A percentile compares a stretch with the other conserved stretches of the same genome.
These are phyloP conservation scores for Cyprinodon diabolis DNA, from an alignment of 2,797 vertebrate genomes.

Conservation along the genomic window DNA sequence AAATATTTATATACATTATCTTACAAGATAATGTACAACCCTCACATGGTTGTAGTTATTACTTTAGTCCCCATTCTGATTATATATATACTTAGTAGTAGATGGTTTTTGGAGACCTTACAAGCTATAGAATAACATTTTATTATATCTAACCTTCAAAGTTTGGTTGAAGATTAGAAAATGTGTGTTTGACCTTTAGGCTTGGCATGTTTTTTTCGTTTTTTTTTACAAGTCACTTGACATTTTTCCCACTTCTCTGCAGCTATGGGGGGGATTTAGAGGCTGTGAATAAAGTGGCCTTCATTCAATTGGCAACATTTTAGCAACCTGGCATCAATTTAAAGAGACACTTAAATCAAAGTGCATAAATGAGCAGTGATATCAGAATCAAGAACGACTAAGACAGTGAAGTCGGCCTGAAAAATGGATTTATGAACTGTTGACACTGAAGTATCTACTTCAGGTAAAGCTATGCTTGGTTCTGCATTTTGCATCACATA, in stretches of 20 bases:
- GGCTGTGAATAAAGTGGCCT: neutral
- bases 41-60: too few species aligned
- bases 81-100: neutral
- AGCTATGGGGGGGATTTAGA: neutral
- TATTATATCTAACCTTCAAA: neutral
- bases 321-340: conserved; percentile 20
- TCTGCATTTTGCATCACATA: neutral
- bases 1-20: too few species aligned
- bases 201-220: neutral
- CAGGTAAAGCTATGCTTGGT: neutral
- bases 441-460: neutral
- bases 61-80: neutral
- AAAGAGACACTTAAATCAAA: conserved; percentile 13
- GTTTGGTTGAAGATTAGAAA: neutral
- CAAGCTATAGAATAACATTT: neutral
- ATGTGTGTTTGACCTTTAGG: neutral
- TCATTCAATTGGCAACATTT: conserved; percentile 27
- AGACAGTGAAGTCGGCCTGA: neutral
- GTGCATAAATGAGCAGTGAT: conserved; percentile 15
- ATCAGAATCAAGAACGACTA: conserved; percentile 18
- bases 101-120: neutral
- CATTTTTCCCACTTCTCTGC: conserved; percentile 12
- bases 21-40: too few species aligned
- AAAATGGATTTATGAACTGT: neutral
- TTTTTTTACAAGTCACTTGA: conserved; percentile 11